Percentiles rank a stretch among this genome's conserved stretches.
phyloP scores from a whole-genome alignment of 2,113 vertebrate species.

The Aix galericulata region DNA sequence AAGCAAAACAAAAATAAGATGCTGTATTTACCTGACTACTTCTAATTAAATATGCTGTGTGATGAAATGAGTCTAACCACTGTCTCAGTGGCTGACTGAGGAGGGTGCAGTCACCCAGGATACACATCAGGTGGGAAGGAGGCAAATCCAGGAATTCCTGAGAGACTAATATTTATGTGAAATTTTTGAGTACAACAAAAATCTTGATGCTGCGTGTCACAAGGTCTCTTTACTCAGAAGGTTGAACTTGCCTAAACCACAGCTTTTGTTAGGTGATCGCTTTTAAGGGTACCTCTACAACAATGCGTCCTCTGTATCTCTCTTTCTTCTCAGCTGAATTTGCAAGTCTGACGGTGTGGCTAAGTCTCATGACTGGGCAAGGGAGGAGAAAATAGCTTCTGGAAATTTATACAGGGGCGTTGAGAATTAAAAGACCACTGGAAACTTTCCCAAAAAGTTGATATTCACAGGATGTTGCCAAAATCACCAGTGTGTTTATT shows the following conservation, averaged over 20 bases:
- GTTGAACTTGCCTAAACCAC: not conserved
- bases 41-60: fast-evolving
- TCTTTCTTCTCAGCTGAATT: not conserved
- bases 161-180: not conserved
- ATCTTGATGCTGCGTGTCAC: not conserved
- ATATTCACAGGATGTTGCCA: not conserved
- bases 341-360: not conserved
- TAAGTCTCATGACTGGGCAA: not conserved
- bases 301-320: not conserved
- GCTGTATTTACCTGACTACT: fast-evolving
- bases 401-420: not conserved
- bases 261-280: not conserved
- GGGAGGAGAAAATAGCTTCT: not conserved
- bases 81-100: not conserved
- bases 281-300: not conserved
- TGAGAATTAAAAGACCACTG: not conserved
- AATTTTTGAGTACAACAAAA: not conserved
- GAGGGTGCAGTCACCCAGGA: fast-evolving
- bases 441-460: not conserved
- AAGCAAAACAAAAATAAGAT: not conserved
- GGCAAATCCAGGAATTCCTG: not conserved
- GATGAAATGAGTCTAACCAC: not conserved
- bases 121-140: not conserved
- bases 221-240: not conserved
- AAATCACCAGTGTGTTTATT: not conserved